Conservation (phyloP, 2,797 vertebrate species). For the Hipposideros larvatus region DNA sequence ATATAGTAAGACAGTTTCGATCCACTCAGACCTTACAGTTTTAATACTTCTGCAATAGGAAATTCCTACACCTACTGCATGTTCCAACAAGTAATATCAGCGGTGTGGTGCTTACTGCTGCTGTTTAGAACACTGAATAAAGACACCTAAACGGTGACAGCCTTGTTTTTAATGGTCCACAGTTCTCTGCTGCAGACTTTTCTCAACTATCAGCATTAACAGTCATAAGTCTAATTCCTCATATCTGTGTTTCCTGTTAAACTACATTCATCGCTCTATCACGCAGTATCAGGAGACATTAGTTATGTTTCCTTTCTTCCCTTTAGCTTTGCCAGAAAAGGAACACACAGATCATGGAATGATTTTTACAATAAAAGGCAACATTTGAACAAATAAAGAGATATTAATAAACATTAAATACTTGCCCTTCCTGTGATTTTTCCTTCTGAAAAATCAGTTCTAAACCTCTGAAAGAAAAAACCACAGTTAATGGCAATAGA, state of each 20-base stretch:
- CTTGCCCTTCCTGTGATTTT: constrained; percentile 99
- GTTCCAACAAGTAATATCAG: background rate
- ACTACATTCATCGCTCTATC: constrained; percentile 19
- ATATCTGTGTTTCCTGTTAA: constrained; percentile 28
- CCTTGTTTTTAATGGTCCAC: background rate
- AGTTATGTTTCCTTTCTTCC: background rate
- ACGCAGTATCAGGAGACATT: background rate
- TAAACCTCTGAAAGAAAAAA: constrained; percentile 93
- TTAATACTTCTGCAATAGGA: constrained; percentile 20
- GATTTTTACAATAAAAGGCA: constrained; percentile 56
- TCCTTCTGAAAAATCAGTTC: constrained; percentile 99
- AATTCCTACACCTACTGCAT: background rate
- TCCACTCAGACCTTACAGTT: background rate
- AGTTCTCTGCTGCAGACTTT: background rate
- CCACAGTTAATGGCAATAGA: constrained; percentile 25
- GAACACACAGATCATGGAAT: constrained; percentile 23
- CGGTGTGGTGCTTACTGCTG: background rate
- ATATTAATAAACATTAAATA: constrained; percentile 80
- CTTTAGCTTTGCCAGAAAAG: constrained; percentile 48
- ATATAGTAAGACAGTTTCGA: background rate
- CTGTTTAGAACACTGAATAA: background rate
- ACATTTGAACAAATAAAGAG: constrained; percentile 41
- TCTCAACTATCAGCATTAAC: background rate
- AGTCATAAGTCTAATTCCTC: constrained; percentile 34
- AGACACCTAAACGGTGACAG: background rate